Evolutionary conservation across 2,888 invertebrate species (phyloP).

Genomic region (Germaria angustata): DNA sequence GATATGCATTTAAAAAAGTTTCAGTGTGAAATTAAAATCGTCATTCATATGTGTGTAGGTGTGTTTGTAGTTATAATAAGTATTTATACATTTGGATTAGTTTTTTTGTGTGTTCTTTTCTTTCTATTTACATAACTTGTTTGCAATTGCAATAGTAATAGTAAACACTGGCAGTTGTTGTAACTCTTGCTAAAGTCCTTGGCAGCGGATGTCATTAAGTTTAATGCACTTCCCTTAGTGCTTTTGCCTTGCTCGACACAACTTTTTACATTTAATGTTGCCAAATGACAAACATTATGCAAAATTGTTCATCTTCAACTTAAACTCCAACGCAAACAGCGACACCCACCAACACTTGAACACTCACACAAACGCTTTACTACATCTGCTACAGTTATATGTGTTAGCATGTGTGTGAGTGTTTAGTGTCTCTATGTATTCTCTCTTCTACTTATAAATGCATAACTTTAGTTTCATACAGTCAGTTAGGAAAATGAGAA

Average conservation of each 20-base stretch:
- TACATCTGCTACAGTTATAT: conserved; percentile 5
- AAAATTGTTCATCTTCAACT: conserved; percentile 61
- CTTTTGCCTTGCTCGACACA: conserved; percentile 57
- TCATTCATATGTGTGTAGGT: not conserved
- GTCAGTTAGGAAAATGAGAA: conserved; percentile 50
- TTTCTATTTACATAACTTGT: conserved; percentile 30
- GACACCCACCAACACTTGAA: conserved; percentile 36
- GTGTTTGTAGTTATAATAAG: not conserved
- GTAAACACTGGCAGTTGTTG: conserved; percentile 18
- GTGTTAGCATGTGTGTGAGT: not conserved
- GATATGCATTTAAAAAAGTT: too few species aligned
- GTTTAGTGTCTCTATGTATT: not conserved
- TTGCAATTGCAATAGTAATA: conserved; percentile 38
- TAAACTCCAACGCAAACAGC: conserved; percentile 39
- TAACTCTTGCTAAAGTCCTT: conserved; percentile 44
- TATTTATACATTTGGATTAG: not conserved
- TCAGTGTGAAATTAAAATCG: conserved; percentile 21
- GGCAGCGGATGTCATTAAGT: conserved; percentile 70
- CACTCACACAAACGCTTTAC: conserved; percentile 3
- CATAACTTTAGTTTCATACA: conserved; percentile 55
- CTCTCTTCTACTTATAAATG: conserved; percentile 53
- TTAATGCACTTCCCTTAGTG: conserved; percentile 70
- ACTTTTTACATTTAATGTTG: conserved; percentile 66
- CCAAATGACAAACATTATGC: conserved; percentile 67
- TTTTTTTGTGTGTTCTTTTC: not conserved